Conservation (phyloP, 1,140 invertebrate genomes). For the Cylas formicarius region DNA sequence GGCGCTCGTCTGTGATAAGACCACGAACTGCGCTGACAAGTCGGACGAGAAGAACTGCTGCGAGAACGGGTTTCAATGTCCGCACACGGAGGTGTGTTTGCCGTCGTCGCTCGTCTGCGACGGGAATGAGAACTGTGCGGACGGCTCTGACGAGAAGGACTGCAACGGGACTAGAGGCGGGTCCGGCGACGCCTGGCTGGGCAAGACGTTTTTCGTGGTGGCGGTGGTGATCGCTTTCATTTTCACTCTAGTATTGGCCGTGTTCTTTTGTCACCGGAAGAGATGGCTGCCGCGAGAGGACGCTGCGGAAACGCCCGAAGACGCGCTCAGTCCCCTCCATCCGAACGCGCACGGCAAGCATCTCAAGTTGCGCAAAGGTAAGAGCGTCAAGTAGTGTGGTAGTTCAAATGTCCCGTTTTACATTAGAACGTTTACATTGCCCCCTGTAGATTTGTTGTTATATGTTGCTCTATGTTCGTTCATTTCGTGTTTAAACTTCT, state of each 20-base stretch:
- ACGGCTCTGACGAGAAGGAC: conserved; percentile 62
- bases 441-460: too few relatives aligned
- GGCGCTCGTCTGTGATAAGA: conserved; percentile 48
- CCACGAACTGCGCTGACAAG: conserved; percentile 32
- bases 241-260: conserved; percentile 28
- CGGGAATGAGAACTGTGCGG: conserved; percentile 62
- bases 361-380: conserved; percentile 27
- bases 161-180: conserved; percentile 31
- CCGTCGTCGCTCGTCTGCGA: conserved; percentile 47
- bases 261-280: conserved; percentile 24
- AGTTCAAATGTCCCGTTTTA: too few relatives aligned
- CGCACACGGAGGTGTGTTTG: conserved; percentile 41
- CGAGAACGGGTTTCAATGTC: conserved; percentile 56
- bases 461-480: too few relatives aligned
- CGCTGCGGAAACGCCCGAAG: conserved; percentile 44
- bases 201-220: conserved; percentile 19
- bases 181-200: not conserved
- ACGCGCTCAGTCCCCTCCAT: conserved; percentile 37
- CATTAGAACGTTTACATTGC: too few relatives aligned
- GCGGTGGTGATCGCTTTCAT: conserved; percentile 15
- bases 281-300: conserved; percentile 8
- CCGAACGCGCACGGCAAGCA: conserved; percentile 28
- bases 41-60: conserved; percentile 40
- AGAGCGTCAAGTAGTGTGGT: not conserved
- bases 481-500: too few relatives aligned